A percentile compares a stretch with the other conserved stretches of the same genome.
Conservation (phyloP, 2,888 invertebrate genomes). For the Rhabditoides inermis region DNA sequence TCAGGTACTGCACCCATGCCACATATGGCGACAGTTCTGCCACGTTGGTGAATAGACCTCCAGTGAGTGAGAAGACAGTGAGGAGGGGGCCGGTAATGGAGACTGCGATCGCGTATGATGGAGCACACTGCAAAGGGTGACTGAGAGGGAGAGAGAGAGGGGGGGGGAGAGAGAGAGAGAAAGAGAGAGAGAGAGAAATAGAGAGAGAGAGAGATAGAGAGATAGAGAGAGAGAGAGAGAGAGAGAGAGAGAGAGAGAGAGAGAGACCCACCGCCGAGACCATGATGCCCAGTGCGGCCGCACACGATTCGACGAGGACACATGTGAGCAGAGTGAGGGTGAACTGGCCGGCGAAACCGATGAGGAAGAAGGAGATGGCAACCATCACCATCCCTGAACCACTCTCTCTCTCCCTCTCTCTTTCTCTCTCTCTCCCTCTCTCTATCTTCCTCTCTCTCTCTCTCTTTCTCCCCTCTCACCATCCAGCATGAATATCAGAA, state of each 20-base stretch:
- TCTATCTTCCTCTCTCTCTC: too few species aligned
- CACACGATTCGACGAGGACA: slow-evolving; percentile 38
- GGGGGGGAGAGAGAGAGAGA: slow-evolving; percentile 4
- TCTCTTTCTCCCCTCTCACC: too few species aligned
- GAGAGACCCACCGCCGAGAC: slow-evolving; percentile 7
- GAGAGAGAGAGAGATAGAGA: neutral
- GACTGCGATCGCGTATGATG: slow-evolving; percentile 41
- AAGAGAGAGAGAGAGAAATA: neutral
- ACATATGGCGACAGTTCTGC: slow-evolving; percentile 34
- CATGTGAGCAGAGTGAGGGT: slow-evolving; percentile 23
- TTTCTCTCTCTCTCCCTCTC: too few species aligned
- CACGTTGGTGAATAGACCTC: slow-evolving; percentile 46
- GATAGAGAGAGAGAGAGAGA: neutral
- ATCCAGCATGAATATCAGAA: slow-evolving; percentile 75
- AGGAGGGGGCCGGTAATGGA: slow-evolving; percentile 45
- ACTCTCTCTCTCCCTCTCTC: too few species aligned
- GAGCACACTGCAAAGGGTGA: slow-evolving; percentile 19
- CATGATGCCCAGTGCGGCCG: slow-evolving; percentile 32
- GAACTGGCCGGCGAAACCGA: slow-evolving; percentile 53
- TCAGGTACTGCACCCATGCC: slow-evolving; percentile 43
- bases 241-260: neutral
- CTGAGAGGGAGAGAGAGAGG: neutral
- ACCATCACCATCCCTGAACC: slow-evolving; percentile 76
- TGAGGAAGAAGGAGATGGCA: slow-evolving; percentile 75
- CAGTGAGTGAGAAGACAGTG: slow-evolving; percentile 40